Base-by-base conservation (phyloP, 2,888 invertebrate species). In the Leucophenga maculata region DNA sequence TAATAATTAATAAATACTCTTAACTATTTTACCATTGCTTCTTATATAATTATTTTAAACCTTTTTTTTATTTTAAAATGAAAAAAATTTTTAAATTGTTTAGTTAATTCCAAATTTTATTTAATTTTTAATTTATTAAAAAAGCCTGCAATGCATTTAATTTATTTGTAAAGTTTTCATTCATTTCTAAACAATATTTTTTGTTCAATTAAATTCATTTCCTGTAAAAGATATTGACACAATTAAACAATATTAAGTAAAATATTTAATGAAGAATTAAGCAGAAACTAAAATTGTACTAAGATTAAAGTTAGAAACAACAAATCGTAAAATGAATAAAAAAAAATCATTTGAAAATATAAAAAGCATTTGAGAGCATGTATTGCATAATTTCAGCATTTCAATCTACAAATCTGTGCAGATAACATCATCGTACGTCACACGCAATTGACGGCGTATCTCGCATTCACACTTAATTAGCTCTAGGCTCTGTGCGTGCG, bases 381-480 rank as follows among this genome's bases (percentile, higher is more conserved):
- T n/a, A 31, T 68, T 26, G 26, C 4, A n/a, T 31, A 59, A 14
- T 11, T 11, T 3, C 18, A n/a, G n/a, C 4, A 60, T 11, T 20
- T 1, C 44, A 18, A 60, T 6, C 31, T 48, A 69, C 46, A 70
- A 31, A 31, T 68, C 55, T 20, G 67, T 50, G 57, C 64, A 59
- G 0, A 74, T 18, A 1, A 77, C 72, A 68, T 78, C 74, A 44
- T 90, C 89, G 79, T 90, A 93, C 18, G 88, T 88, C 3, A 93
- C 92, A 4, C 93, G 93, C 48, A 93, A 79, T 86, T 93, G 93
- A 46, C 90, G 90, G 68, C 94, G 89, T 85, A 95, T 90, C 60
- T 92, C 91, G 81, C 94, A 94, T 82, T 92, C 91, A 69, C 94
- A 86, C 81, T 92, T 91, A 1, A 94, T 92, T 68, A 95, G 85